Evolutionary conservation across 1,140 invertebrate genomes (phyloP), one percentile per base, ranked within the genome.

Genomic region (Drosophila setifemur): DNA sequence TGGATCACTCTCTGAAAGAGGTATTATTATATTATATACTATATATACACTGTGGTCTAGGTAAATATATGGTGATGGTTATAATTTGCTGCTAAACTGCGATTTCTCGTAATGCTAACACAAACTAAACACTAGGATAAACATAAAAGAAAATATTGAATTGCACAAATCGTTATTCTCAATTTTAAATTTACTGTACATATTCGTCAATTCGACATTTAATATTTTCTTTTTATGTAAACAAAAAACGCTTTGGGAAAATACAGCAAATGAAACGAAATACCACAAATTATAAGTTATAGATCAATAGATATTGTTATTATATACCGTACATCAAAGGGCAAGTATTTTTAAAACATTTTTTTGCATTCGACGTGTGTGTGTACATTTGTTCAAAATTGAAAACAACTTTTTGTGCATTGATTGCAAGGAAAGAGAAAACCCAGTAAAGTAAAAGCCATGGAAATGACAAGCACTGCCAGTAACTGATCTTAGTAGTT

Each of bases 1-100:
- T 98, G 91, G 95, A 96, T 91, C 94, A 95, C 91, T 95, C 97
- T 92, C 94, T 99, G 76, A 97, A 97, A 94, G 97, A 98, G 96
- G 97, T 98, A 96, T 93, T 88, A 53, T 44, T 29, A 33, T 31
- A 33, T 21, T 45, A 43, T 71, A 61, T 72, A 60, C 55, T 71
- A 61, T 72, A 60, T 55, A 4, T 16, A 18, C 16, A n/a, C 9
- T 28, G 28, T 66, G 63, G 47, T 67, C 29, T 28, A 14, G 50
- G 45, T 40, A 16, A 7, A 28, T 69, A 61, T 82, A 52, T 79
- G 81, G 82, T 86, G 75, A 76, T 75, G 81, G 81, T 64, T 28
- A n/a, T n/a, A 49, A 58, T 45, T 8, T 29, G 58, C 57, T 50
- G 26, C 26, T 35, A 40, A 28, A 21, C 35, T 64, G 16, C 14